Base-by-base conservation (phyloP, 1,140 invertebrate species). In the Aphelenchoides fujianensis region DNA sequence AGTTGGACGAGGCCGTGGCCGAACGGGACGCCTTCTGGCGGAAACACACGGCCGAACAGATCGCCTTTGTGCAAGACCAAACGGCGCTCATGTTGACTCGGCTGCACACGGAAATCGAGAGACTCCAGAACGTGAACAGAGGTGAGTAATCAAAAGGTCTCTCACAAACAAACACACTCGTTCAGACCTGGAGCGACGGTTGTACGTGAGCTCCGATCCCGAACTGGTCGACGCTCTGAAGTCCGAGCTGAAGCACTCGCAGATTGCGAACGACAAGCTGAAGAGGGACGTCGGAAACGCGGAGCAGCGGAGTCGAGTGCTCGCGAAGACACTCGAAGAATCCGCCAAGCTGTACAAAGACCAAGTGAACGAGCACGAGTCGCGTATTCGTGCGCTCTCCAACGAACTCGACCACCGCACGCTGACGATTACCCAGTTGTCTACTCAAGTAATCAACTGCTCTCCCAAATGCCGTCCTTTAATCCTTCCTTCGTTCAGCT, bases 21-120 rank as follows among this genome's bases (percentile, higher is more conserved):
- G 74, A 74, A 76, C 70, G 74, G 34, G 74, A 74, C 53, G 74
- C 71, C 7, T 72, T 74, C 68, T 74, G 73, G 73, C 19, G 74
- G 52, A 75, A 73, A 35, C 73, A 74, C 59, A 74, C 75, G 41
- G 71, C 71, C 23, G 69, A 7, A 3, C 73, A 74, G 37, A 72
- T 74, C 23, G 32, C 59, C 19, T 74, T 57, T 34, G 16, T 74
- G 12, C 69, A 75, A 53, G n/a, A 75, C 1, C 35, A 78, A 41
- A 57, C 61, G 35, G 48, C 69, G n/a, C 70, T 73, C 19, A 31
- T 75, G 75, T 41, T 75, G 5, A 31, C 30, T 34, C 27, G 70
- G 7, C 62, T 75, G 34, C 75, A 74, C 41, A 37, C 30, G 3
- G 74, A 75, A 74, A 12, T 75, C 31, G 74, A 78, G 27, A 27